Evolutionary conservation across 2,888 invertebrate species (phyloP).

Genomic region (Lapara coniferarum): DNA sequence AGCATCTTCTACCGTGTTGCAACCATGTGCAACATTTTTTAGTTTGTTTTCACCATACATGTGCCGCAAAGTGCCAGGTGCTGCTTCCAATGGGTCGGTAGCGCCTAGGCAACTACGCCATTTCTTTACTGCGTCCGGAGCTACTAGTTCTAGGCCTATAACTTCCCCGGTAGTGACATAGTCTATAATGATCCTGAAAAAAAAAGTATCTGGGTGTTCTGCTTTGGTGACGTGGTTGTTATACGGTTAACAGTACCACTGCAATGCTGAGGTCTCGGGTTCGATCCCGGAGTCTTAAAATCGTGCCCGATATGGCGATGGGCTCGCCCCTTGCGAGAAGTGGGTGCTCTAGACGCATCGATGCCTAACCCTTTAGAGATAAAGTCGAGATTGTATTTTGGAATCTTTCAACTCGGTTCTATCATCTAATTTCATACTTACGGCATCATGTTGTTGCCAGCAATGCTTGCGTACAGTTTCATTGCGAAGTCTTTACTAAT

Average conservation of each 20-base stretch:
- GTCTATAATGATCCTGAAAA: conserved; percentile 83
- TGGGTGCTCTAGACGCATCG: too few species aligned
- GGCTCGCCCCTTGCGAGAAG: too few species aligned
- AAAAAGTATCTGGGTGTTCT: background rate
- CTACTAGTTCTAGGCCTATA: conserved; percentile 89
- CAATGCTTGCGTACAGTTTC: conserved; percentile 84
- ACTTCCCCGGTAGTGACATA: conserved; percentile 88
- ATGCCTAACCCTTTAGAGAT: too few species aligned
- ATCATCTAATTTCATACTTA: conserved; percentile 61
- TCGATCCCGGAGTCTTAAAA: too few species aligned
- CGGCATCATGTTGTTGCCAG: conserved; percentile 84
- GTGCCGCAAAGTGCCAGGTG: conserved; percentile 85
- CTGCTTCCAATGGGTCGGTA: conserved; percentile 84
- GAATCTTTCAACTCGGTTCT: too few species aligned
- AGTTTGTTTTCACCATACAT: conserved; percentile 87
- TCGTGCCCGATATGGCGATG: too few species aligned
- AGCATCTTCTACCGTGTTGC: conserved; percentile 84
- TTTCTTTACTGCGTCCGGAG: conserved; percentile 85
- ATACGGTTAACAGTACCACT: too few species aligned
- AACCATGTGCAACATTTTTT: conserved; percentile 88
- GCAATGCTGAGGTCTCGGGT: too few species aligned
- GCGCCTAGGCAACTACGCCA: conserved; percentile 87
- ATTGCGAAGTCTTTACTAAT: conserved; percentile 87
- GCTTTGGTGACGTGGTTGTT: too few species aligned
- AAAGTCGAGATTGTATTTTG: too few species aligned